These are phyloP conservation scores for Cremastinae sp. DNA, from an alignment of 2,888 invertebrate species.

Conservation along the genomic window DNA sequence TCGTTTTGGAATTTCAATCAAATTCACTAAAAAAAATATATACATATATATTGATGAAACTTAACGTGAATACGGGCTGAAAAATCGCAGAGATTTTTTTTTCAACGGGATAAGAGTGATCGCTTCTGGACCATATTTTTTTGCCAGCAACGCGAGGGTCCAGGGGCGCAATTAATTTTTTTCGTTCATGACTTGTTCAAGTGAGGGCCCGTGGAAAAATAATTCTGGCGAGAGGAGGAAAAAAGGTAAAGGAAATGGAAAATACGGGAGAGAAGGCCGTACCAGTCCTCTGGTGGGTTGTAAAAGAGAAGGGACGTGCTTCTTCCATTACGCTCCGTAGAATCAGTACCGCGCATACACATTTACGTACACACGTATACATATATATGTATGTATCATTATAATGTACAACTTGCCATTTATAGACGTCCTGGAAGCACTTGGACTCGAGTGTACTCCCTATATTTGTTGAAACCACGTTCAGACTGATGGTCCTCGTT, in stretches of 20 bases:
- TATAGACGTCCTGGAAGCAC: not conserved
- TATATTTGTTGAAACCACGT: conserved; percentile 10
- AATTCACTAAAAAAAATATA: not conserved
- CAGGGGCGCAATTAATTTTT: conserved; percentile 68
- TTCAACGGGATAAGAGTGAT: not conserved
- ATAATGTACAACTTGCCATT: not conserved
- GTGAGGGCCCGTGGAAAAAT: conserved; percentile 46
- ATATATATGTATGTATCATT: not conserved
- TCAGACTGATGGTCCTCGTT: conserved; percentile 4
- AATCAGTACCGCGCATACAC: conserved; percentile 1
- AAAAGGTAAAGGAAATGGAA: conserved; percentile 39
- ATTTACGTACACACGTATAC: not conserved
- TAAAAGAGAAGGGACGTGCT: conserved; percentile 47
- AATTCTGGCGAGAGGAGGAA: conserved; percentile 28
- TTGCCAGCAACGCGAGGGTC: conserved; percentile 12
- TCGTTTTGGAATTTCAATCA: conserved; percentile 13
- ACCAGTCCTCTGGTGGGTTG: conserved; percentile 48
- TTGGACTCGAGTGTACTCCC: not conserved
- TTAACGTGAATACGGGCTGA: too few relatives aligned
- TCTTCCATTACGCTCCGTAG: conserved; percentile 14
- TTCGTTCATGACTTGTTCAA: conserved; percentile 66
- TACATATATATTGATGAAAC: too few relatives aligned
- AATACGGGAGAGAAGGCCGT: conserved; percentile 59
- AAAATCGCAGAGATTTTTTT: not conserved
- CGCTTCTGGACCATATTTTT: not conserved